Base-by-base conservation (phyloP, 2,888 invertebrate genomes). In the Brenthis daphne region DNA sequence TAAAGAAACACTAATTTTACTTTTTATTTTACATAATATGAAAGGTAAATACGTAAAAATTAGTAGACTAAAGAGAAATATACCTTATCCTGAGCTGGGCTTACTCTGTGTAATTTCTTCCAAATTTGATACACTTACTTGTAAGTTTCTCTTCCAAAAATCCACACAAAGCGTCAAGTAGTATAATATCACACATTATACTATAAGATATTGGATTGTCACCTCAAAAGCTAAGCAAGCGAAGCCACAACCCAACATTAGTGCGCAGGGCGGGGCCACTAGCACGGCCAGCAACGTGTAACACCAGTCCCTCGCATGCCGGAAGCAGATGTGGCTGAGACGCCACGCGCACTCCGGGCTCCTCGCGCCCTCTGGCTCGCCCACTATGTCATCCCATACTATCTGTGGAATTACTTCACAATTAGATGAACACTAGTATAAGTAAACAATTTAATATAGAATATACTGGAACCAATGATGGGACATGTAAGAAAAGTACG, bases 161-260 rank as follows among this genome's bases (percentile, higher is more conserved):
- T 29, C 29, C 29, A 29, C 5, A 16, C 4, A 51, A 6, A 16
- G 51, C 5, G 51, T 8, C 6, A 51, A 51, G 51, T 4, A 16
- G 8, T 16, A 16, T 29, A 29, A 29, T 0, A 29, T 29, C 29
- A 29, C 5, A 53, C 8, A 16, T 53, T 16, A 53, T 6, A 60
- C 4, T 29, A 47, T 63, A 70, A 75, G 78, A 61, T n/a, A 33
- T 56, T 11, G 13, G 13, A 37, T 33, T 16, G 63, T 82, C 80
- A 95, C 95, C 93, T 95, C 94, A 81, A 96, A 96, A 13, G 96
- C 94, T 16, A 96, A 88, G 75, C 95, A 95, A 55, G 96, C 96
- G 80, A 96, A 96, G 1, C 94, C 93, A 74, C 94, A 94, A 47
- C 96, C 96, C 61, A 96, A 92, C 74, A 94, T 86, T 71, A 95